Evolutionary conservation across 2,797 vertebrate species (phyloP), one percentile per base, ranked within the genome.

Genomic region (Typhlichthys subterraneus): DNA sequence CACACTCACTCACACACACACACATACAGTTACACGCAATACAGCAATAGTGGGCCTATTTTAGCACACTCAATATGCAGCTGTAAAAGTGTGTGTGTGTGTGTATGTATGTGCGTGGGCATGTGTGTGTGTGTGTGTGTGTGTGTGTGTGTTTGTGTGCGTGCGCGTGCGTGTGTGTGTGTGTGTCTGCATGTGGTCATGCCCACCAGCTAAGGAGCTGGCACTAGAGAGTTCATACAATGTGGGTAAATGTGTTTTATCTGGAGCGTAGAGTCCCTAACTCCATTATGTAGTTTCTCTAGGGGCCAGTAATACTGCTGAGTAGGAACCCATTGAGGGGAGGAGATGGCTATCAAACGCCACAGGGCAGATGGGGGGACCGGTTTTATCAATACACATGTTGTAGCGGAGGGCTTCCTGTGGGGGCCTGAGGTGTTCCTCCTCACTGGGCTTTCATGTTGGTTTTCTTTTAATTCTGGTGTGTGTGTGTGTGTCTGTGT

Each of bases 331-430:
- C 67, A 81, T 68, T 80, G 85, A 89, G 78, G 81, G 87, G 78
- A 85, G 76, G 75, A 88, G 89, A 90, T 91, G 82, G 80, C 76
- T 90, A 91, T 91, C 89, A 0, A 57, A 14, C 76, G 78, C 84
- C 78, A 73, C 62, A 51, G 81, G 84, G 83, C 77, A 81, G 61
- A 76, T 72, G 52, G 66, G 76, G 74, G 66, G 75, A 78, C 69
- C 46, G 13, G 71, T 85, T 84, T 83, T 78, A 83, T 88, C 79
- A 50, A 69, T 57, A 65, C 83, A 76, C 69, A 55, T 1, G 45
- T 49, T 73, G 61, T 83, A 89, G 86, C 81, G 75, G 68, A 3
- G 76, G 86, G 80, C 83, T 89, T 89, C 83, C 88, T 89, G 87
- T 84, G 75, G 74, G n/a, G 57, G 82, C 75, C 80, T 38, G 57